Evolutionary conservation across 2,113 vertebrate species (phyloP).

Genomic region (Aramus guarauna): DNA sequence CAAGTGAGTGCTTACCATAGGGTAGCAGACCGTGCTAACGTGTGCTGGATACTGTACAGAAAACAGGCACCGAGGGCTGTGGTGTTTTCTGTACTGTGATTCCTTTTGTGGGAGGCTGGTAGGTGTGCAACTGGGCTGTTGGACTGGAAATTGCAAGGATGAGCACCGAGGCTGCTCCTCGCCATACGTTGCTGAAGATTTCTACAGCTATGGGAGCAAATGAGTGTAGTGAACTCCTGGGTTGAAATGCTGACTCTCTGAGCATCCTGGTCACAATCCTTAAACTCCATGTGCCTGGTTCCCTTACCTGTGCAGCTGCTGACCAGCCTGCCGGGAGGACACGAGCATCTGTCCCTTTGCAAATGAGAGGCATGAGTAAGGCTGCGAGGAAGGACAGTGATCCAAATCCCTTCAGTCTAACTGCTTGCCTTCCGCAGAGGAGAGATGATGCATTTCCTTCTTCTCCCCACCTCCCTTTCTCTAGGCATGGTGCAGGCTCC

Average conservation of each 20-base stretch:
- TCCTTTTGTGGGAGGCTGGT: background rate
- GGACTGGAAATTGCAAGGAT: background rate
- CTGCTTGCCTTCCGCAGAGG: background rate
- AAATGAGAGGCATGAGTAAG: background rate
- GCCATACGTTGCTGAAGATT: background rate
- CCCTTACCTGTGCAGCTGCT: background rate
- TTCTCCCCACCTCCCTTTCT: background rate
- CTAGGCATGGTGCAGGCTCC: background rate
- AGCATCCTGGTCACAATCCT: background rate
- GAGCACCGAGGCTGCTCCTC: background rate
- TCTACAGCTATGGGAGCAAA: background rate
- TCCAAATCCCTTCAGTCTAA: background rate
- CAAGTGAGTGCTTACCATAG: rapidly evolving
- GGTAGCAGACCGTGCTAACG: background rate
- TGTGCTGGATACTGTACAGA: background rate
- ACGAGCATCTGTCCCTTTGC: background rate
- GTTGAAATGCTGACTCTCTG: background rate
- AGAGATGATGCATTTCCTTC: background rate
- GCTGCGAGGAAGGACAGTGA: background rate
- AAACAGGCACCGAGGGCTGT: background rate
- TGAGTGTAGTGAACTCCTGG: background rate
- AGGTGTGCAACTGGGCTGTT: background rate
- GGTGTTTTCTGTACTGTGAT: background rate
- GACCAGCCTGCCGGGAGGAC: background rate
- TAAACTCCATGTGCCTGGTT: background rate